phyloP scores from a whole-genome alignment of 2,113 vertebrate species.

The Megaceryle maxima region DNA sequence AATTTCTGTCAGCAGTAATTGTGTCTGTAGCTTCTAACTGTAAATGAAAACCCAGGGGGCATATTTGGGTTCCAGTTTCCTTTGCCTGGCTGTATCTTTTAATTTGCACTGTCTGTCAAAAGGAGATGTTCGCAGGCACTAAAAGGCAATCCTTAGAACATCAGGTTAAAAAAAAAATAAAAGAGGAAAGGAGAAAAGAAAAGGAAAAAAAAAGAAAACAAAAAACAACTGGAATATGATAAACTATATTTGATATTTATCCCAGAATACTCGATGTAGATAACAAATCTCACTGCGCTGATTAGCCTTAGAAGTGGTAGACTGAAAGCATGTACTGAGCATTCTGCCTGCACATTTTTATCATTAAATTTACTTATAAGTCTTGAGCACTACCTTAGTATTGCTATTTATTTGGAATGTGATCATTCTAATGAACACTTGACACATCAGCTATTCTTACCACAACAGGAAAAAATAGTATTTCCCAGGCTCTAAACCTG shows the following conservation, averaged over 20 bases:
- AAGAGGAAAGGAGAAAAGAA: not conserved
- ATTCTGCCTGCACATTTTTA: conserved; percentile 1
- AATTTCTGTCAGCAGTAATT: conserved; percentile 79
- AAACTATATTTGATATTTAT: conserved; percentile 47
- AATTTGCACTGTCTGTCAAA: conserved; percentile 83
- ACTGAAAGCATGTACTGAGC: conserved; percentile 29
- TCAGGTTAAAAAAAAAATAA: conserved; percentile 41
- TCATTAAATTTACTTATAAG: not conserved
- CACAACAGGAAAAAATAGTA: not conserved
- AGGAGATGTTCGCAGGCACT: conserved; percentile 55
- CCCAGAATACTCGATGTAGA: not conserved
- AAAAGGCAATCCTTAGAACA: conserved; percentile 68
- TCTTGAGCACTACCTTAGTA: not conserved
- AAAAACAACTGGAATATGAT: not conserved
- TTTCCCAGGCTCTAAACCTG: not conserved
- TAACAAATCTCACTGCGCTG: not conserved
- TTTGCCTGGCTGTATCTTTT: conserved; percentile 73
- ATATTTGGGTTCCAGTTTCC: conserved; percentile 72
- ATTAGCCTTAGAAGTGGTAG: not conserved
- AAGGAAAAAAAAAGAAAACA: not conserved
- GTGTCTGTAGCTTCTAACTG: conserved; percentile 75
- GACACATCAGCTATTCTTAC: not conserved
- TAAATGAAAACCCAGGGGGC: conserved; percentile 83
- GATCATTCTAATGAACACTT: not conserved
- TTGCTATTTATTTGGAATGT: not conserved